Evolutionary conservation across 1,140 invertebrate species (phyloP), one percentile per base, ranked within the genome.

Genomic region (Penaeus chinensis): DNA sequence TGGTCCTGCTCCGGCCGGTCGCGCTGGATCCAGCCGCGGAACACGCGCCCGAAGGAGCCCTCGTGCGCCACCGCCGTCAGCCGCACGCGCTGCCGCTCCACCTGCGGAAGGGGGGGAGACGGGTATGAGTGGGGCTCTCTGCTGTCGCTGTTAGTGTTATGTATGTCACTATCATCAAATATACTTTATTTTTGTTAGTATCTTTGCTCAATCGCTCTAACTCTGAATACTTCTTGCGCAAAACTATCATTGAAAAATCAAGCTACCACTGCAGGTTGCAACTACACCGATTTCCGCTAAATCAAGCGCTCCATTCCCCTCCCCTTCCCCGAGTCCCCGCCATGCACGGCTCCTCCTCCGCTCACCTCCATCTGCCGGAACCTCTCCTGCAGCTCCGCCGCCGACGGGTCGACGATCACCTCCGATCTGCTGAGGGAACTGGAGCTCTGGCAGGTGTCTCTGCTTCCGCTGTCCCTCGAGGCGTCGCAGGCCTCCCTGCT

Each of bases 41-140:
- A 98, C 42, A 98, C 95, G 77, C 96, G 94, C 0, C 97, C 97
- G 92, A 98, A 99, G 0, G 97, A 98, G 66, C 97, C 97, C 93
- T 96, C 96, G 92, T 96, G 94, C 63, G 95, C 94, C 66, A 97
- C 94, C 89, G 94, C 95, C 42, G 95, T 94, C 83, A 97, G 93
- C 87, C 95, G 94, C 60, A 97, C 95, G 89, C 95, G 66, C 24
- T 82, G 84, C n/a, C 89, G 84, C 63, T 89, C 89, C 54, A 89
- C 84, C 89, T 88, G 79, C 5, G n/a, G 78, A 54, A 22, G 19
- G 24, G 1, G 27, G 42, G 66, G 13, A 47, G 5, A 82, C 65
- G 63, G 13, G 42, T 22, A 42, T 83, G n/a, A 83, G 32, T 20
- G 16, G 10, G 27, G 42, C 22, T 74, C 20, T 37, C 63, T 37